These are phyloP conservation scores for western clawed frog (Xenopus tropicalis) DNA, from an alignment of 2,113 vertebrate genomes.

Conservation along the genomic window DNA sequence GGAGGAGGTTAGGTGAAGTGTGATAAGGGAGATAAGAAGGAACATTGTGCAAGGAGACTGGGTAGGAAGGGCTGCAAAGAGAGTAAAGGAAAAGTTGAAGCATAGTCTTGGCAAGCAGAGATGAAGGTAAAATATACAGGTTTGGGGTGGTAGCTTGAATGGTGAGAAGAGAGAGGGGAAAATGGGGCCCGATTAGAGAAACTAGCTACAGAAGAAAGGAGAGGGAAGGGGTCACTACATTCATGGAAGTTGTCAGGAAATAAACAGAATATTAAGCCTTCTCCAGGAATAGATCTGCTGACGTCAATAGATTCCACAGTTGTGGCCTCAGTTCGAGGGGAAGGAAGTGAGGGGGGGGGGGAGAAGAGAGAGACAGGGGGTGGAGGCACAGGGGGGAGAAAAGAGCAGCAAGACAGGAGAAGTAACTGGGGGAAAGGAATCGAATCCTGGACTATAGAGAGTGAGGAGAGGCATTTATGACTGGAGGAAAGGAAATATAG, in stretches of 20 bases:
- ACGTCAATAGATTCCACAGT: constrained; percentile 42
- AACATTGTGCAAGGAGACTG: background rate
- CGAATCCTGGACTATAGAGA: background rate
- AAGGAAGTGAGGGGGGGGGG: constrained; percentile 24
- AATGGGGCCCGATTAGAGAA: background rate
- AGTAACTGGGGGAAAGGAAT: constrained; percentile 3
- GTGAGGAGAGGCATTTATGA: constrained; percentile 1
- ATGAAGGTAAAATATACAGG: no score
- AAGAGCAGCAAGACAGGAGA: background rate
- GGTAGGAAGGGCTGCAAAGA: background rate
- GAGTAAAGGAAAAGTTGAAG: no score
- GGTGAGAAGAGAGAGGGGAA: background rate
- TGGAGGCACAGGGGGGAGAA: background rate
- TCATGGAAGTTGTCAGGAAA: constrained; percentile 44
- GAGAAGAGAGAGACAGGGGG: background rate
- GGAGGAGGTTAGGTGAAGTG: no score
- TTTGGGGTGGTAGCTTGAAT: background rate
- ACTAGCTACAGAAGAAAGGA: background rate
- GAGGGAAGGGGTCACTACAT: constrained; percentile 31
- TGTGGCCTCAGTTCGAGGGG: constrained; percentile 41
- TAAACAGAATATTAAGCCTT: constrained; percentile 36
- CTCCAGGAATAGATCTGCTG: constrained; percentile 39
- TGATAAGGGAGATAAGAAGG: no score
- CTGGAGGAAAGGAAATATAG: background rate
- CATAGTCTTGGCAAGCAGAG: no score